Conservation (phyloP, 2,797 vertebrate species). For the Enteromius mattozi region DNA sequence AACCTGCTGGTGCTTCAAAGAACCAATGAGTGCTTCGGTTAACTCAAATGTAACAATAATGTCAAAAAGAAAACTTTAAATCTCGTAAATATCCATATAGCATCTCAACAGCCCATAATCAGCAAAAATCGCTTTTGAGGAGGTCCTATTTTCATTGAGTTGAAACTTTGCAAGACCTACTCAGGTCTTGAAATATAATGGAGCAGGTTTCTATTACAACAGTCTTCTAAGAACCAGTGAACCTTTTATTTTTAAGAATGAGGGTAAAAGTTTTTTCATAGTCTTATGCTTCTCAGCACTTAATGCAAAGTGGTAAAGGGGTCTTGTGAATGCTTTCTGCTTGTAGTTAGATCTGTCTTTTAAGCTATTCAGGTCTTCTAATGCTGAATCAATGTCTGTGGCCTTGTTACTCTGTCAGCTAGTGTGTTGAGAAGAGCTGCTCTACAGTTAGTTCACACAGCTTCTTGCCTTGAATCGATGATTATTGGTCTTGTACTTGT, state of each 20-base stretch:
- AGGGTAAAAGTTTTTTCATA: neutral
- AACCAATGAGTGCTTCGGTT: neutral
- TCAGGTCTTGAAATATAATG: neutral
- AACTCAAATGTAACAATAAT: neutral
- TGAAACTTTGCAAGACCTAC: neutral
- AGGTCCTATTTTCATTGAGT: neutral
- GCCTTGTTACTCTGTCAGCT: neutral
- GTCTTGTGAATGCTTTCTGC: neutral
- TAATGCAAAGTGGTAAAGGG: neutral
- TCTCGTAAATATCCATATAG: neutral
- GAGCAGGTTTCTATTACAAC: neutral
- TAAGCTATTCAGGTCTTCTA: neutral
- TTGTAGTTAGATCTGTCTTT: neutral
- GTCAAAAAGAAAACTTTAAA: neutral
- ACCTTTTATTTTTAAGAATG: neutral
- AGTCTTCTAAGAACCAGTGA: neutral
- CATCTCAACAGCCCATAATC: too few relatives aligned
- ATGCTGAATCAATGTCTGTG: neutral
- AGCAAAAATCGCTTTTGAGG: neutral
- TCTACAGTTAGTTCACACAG: neutral
- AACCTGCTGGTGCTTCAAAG: neutral
- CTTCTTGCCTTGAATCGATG: neutral
- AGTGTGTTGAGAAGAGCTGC: neutral
- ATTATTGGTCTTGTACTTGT: constrained; percentile 9
- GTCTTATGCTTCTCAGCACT: neutral